Evolutionary conservation across 2,113 vertebrate genomes (phyloP), one percentile per base, ranked within the genome.

Genomic region (Sus scrofa): DNA sequence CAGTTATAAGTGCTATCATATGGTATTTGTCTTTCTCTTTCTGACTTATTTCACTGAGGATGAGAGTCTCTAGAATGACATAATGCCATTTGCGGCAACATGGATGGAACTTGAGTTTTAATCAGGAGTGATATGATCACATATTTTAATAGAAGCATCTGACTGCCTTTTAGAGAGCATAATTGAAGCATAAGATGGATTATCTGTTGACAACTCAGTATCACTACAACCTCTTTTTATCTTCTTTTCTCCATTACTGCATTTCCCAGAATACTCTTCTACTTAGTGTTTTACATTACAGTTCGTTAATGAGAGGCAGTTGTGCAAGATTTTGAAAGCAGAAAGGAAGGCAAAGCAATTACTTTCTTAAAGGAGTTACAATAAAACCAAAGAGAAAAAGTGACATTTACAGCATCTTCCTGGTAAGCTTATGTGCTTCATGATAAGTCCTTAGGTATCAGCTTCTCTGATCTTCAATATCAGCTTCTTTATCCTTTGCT

Each of bases 221-320:
- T 89, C 84, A 84, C n/a, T 70, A 70, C 54, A 88, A 71, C 14
- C 13, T 26, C 22, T 91, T 79, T 77, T 67, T 50, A 63, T 70
- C n/a, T 92, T 88, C 32, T 75, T 30, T 70, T 79, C 26, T 63
- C 8, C 44, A 60, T 27, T n/a, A 68, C 34, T 77, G 39, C 5
- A 68, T 56, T 94, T 87, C 60, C 37, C 67, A 81, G 34, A 84
- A 37, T 58, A 18, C 22, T 65, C 88, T 94, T 71, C 0, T 14
- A 56, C 18, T 58, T 85, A 75, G 22, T 78, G 12, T 56, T 93
- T 91, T 79, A 89, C 13, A 81, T 78, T 70, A 65, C 14, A 89
- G n/a, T 92, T 95, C 30, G 14, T 74, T 90, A 95, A 95, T 74
- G 26, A 93, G 87, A 96, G 68, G 22, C 68, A 96, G 74, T 74